These are phyloP conservation scores for Aplochiton taeniatus DNA, from an alignment of 2,797 vertebrate genomes.

Conservation along the genomic window DNA sequence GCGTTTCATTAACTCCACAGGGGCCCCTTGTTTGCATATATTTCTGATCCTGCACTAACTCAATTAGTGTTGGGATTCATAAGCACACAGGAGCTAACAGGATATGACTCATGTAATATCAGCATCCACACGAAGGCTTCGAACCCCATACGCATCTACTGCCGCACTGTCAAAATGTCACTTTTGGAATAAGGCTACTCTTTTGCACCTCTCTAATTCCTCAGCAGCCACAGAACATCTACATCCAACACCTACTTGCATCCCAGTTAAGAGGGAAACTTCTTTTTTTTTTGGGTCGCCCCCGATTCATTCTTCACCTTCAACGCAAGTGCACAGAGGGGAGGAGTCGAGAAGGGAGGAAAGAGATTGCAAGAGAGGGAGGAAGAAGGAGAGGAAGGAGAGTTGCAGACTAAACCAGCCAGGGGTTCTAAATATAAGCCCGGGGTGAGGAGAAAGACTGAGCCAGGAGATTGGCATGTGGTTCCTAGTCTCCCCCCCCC, in stretches of 20 bases:
- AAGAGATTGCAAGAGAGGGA: background rate
- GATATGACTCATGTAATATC: conserved; percentile 1
- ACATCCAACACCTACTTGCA: conserved; percentile 35
- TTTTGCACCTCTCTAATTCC: conserved; percentile 17
- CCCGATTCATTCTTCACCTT: conserved; percentile 47
- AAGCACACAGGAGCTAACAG: conserved; percentile 17
- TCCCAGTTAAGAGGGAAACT: conserved; percentile 49
- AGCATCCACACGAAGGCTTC: background rate
- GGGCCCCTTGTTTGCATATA: conserved; percentile 24
- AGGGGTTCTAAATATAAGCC: too few species aligned
- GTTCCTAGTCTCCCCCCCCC: too few species aligned
- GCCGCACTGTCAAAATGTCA: background rate
- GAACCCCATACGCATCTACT: background rate
- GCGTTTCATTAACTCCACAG: conserved; percentile 41
- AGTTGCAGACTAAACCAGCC: background rate
- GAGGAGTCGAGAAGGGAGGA: background rate
- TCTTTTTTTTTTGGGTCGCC: conserved; percentile 52
- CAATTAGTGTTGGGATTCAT: conserved; percentile 6
- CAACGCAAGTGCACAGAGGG: conserved; percentile 25
- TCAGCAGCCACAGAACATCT: conserved; percentile 15
- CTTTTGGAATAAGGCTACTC: background rate
- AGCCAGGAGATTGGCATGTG: too few species aligned
- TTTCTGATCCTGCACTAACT: conserved; percentile 2
- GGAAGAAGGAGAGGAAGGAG: background rate
- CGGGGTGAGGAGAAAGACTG: too few species aligned